phyloP scores from a whole-genome alignment of 2,797 vertebrate genomes.

The Onychomys leucogaster region DNA sequence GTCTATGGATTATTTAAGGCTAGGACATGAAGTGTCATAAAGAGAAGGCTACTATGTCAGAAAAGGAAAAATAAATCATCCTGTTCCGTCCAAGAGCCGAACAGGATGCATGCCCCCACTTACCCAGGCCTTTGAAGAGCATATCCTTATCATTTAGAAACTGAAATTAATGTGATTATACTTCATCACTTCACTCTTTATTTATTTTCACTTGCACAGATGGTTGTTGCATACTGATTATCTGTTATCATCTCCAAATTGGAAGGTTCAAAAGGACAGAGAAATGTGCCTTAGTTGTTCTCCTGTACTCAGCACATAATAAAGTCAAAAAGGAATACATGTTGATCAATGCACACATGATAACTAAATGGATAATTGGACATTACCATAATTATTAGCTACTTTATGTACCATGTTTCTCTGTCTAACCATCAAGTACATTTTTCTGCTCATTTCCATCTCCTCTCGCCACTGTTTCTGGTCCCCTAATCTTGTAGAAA shows the following conservation, averaged over 20 bases:
- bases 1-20: conserved; percentile 31
- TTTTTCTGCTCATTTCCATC: not conserved
- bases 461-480: not conserved
- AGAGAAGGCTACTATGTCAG: not conserved
- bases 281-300: not conserved
- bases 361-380: not conserved
- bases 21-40: not conserved
- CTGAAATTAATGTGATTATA: not conserved
- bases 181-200: not conserved
- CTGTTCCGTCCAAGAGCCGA: not conserved
- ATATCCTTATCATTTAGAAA: not conserved
- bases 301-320: not conserved
- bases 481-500: not conserved
- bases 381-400: not conserved
- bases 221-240: not conserved
- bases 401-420: not conserved
- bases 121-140: not conserved
- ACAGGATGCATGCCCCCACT: not conserved
- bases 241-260: not conserved
- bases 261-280: not conserved
- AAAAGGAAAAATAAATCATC: not conserved
- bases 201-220: conserved; percentile 39
- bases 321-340: not conserved
- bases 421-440: not conserved
- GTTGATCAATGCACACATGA: not conserved